phyloP scores from a whole-genome alignment of 2,888 invertebrate species.

The Lasioglossum lativentre region DNA sequence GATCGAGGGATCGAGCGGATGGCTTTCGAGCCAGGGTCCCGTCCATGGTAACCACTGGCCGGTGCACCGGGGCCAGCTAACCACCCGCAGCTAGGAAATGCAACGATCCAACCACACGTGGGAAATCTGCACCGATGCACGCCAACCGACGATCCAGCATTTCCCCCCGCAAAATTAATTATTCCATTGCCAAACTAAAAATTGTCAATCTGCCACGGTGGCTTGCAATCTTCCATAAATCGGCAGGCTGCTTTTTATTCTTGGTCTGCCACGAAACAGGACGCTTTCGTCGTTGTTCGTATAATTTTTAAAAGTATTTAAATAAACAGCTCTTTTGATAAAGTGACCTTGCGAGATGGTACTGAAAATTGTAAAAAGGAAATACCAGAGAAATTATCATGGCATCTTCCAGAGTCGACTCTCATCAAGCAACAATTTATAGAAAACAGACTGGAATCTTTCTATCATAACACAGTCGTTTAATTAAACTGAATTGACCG shows the following conservation, averaged over 20 bases:
- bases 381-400: not conserved
- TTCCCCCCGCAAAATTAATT: slow-evolving; percentile 6
- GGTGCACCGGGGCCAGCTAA: slow-evolving; percentile 56
- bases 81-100: slow-evolving; percentile 65
- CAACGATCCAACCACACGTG: slow-evolving; percentile 64
- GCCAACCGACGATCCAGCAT: not conserved
- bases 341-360: not conserved
- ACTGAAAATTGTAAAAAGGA: not conserved
- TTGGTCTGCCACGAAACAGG: not conserved
- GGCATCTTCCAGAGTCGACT: not conserved
- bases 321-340: not conserved
- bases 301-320: not conserved
- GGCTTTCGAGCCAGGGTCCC: slow-evolving; percentile 41
- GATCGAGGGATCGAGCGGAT: slow-evolving; percentile 22
- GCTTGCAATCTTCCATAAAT: not conserved
- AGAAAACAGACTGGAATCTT: not conserved
- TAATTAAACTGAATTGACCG: not conserved
- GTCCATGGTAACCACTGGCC: slow-evolving; percentile 70
- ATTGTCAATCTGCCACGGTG: too few species aligned
- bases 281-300: not conserved
- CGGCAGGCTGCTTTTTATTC: not conserved
- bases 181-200: not conserved
- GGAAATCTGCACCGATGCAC: slow-evolving; percentile 58
- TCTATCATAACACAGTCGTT: not conserved
- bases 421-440: not conserved